Conservation (phyloP, 2,888 invertebrate genomes). For the Thymelicus sylvestris region DNA sequence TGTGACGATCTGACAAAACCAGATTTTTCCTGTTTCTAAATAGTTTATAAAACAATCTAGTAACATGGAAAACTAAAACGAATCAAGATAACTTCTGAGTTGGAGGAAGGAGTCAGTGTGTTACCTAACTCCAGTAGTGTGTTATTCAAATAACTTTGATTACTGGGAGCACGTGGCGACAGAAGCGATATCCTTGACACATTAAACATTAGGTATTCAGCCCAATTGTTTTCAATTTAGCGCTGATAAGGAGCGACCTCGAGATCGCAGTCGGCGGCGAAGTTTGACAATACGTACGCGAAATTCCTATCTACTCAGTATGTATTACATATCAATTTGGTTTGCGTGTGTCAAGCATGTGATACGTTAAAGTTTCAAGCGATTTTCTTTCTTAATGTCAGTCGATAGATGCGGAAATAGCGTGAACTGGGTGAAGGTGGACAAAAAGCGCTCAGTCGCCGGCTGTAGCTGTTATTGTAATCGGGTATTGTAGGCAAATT, state of each 20-base stretch:
- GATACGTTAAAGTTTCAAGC: neutral
- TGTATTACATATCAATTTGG: constrained; percentile 24
- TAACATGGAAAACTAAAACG: too few species aligned
- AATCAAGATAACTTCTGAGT: too few species aligned
- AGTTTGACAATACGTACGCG: constrained; percentile 12
- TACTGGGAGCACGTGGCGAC: constrained; percentile 3
- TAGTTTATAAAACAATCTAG: too few species aligned
- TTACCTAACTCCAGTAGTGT: too few species aligned
- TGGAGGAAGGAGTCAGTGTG: neutral
- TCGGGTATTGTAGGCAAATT: constrained; percentile 29
- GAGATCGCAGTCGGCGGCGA: constrained; percentile 7
- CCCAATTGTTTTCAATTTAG: constrained; percentile 32
- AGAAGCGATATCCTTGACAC: constrained; percentile 21
- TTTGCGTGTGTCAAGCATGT: neutral
- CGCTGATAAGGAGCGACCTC: constrained; percentile 23
- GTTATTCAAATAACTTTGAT: neutral
- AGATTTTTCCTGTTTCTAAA: too few species aligned
- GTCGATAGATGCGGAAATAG: neutral
- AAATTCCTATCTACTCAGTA: constrained; percentile 13
- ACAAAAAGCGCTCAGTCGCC: constrained; percentile 2
- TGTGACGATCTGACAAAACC: too few species aligned
- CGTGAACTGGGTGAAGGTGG: neutral
- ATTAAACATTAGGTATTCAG: constrained; percentile 23
- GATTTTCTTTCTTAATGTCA: neutral
- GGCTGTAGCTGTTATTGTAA: constrained; percentile 21